These are phyloP conservation scores for Myotis vivesi DNA, from an alignment of 2,797 vertebrate species.

Conservation along the genomic window DNA sequence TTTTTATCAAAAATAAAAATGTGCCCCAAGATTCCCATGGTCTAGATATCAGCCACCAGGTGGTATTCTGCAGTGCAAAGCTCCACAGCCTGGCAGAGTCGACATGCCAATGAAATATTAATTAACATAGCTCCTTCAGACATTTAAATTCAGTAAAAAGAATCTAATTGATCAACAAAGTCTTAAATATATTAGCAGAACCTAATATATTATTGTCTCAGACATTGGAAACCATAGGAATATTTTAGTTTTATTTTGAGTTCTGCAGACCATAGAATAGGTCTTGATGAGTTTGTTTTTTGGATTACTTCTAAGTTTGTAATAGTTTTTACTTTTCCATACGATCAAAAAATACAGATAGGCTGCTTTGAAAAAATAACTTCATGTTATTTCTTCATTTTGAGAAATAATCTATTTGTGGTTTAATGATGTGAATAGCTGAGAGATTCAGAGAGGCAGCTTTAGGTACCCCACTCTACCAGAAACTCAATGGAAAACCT, in stretches of 20 bases:
- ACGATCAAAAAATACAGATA: conserved; percentile 11
- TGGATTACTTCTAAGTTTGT: background rate
- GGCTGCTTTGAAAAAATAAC: background rate
- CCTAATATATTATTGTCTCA: background rate
- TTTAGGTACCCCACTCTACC: background rate
- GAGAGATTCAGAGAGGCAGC: background rate
- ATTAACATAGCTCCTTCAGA: background rate
- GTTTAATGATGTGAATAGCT: background rate
- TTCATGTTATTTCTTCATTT: background rate
- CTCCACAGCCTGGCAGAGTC: background rate
- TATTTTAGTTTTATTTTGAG: background rate
- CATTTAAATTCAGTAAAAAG: background rate
- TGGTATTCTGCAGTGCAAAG: background rate
- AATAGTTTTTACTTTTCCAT: conserved; percentile 22
- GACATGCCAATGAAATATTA: background rate
- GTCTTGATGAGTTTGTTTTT: background rate
- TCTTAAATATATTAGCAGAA: background rate
- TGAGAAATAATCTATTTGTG: background rate
- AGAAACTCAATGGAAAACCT: background rate
- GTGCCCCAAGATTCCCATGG: background rate
- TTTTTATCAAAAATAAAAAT: background rate
- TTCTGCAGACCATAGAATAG: background rate
- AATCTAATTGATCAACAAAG: background rate
- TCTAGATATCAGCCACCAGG: background rate
- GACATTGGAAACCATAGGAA: background rate